Evolutionary conservation across 2,888 invertebrate genomes (phyloP).

Genomic region (Ernsta delagoae): DNA sequence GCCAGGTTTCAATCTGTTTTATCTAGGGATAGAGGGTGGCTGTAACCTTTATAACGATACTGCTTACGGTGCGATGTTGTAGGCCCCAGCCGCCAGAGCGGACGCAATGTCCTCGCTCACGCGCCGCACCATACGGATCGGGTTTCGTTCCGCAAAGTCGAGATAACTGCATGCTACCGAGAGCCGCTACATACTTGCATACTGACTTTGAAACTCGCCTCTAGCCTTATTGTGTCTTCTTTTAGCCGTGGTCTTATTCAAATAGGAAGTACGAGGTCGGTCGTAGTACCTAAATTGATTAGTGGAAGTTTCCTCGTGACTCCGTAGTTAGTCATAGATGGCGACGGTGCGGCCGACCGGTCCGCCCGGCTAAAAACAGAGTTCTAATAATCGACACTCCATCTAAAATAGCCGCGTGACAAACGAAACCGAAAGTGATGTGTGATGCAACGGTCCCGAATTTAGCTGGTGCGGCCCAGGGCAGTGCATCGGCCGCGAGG

Average conservation of each 20-base stretch:
- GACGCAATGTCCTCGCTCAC: conserved; percentile 65
- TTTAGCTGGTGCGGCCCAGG: conserved; percentile 73
- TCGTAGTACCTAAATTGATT: conserved; percentile 60
- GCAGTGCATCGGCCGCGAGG: conserved; percentile 78
- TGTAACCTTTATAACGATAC: neutral
- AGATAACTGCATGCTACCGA: conserved; percentile 69
- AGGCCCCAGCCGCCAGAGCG: conserved; percentile 25
- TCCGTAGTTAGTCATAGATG: conserved; percentile 60
- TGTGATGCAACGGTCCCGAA: conserved; percentile 83
- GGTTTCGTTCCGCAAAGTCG: conserved; percentile 81
- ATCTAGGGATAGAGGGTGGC: neutral
- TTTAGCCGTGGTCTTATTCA: conserved; percentile 67
- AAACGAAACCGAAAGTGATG: conserved; percentile 83
- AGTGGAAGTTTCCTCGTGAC: conserved; percentile 60
- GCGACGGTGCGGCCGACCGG: conserved; percentile 57
- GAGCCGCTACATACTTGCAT: conserved; percentile 64
- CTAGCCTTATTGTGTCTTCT: conserved; percentile 67
- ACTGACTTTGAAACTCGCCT: conserved; percentile 66
- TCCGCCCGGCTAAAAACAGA: conserved; percentile 71
- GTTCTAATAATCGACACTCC: conserved; percentile 81
- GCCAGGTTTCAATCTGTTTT: too few species aligned
- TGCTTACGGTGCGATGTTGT: neutral
- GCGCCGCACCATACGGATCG: conserved; percentile 69
- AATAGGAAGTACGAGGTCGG: conserved; percentile 72
- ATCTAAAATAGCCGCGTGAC: conserved; percentile 82